Evolutionary conservation across 92 coral and sea anemone genomes (phyloP).

Genomic region (Siderastrea radians): DNA sequence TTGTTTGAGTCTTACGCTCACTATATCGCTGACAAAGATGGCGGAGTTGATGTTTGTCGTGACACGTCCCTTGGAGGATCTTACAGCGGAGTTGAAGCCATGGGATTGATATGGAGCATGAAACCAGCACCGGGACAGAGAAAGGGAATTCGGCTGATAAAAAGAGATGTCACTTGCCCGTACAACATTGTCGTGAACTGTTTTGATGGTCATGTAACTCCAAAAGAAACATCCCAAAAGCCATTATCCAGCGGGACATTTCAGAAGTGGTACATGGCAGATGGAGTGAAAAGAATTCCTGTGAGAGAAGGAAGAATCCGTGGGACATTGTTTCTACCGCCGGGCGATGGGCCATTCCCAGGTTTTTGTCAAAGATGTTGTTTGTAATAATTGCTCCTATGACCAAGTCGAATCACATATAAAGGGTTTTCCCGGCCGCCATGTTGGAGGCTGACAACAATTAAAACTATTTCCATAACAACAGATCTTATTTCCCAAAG

Average conservation of each 20-base stretch:
- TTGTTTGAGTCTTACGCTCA: slow-evolving; percentile 63
- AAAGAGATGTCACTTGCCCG: slow-evolving; percentile 61
- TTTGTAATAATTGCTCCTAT: too few species aligned
- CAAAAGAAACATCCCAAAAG: not conserved
- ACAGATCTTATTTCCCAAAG: too few species aligned
- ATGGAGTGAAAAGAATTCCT: slow-evolving; percentile 22
- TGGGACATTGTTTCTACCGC: slow-evolving; percentile 22
- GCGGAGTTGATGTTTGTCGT: slow-evolving; percentile 29
- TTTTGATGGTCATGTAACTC: slow-evolving; percentile 14
- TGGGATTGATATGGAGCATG: slow-evolving; percentile 75
- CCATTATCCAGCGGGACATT: slow-evolving; percentile 18
- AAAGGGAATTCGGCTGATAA: slow-evolving; percentile 54
- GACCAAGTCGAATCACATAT: too few species aligned
- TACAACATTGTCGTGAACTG: slow-evolving; percentile 34
- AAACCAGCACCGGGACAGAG: slow-evolving; percentile 66
- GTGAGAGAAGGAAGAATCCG: slow-evolving; percentile 6
- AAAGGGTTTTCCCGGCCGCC: too few species aligned
- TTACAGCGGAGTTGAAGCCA: slow-evolving; percentile 63
- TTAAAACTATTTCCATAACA: too few species aligned
- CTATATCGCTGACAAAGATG: slow-evolving; percentile 57
- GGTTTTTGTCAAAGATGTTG: too few species aligned
- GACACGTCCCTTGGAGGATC: slow-evolving; percentile 67
- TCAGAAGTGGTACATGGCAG: slow-evolving; percentile 23
- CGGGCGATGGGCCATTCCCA: not conserved
- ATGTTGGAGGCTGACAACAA: too few species aligned